These are phyloP conservation scores for Disparrhopalites patrizii DNA, from an alignment of 2,888 invertebrate species.

Conservation along the genomic window DNA sequence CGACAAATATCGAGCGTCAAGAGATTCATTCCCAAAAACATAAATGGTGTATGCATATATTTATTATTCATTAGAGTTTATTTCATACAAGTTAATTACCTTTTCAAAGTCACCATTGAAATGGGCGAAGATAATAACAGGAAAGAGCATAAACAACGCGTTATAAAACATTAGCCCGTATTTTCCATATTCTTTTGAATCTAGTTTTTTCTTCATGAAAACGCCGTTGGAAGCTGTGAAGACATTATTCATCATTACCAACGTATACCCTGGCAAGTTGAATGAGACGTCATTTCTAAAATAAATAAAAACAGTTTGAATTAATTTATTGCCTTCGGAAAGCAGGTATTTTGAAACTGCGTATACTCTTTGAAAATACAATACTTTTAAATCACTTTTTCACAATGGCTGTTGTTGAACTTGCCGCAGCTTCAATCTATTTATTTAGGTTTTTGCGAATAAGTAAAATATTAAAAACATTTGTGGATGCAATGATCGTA, in stretches of 20 bases:
- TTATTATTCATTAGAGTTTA: background rate
- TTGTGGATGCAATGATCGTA: no score
- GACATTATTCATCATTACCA: slow-evolving; percentile 86
- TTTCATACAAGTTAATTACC: slow-evolving; percentile 38
- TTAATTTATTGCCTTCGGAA: no score
- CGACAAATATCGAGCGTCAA: no score
- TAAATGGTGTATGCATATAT: no score
- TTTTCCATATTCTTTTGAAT: slow-evolving; percentile 87
- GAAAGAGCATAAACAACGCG: slow-evolving; percentile 80
- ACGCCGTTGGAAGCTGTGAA: slow-evolving; percentile 97
- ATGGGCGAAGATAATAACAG: slow-evolving; percentile 68
- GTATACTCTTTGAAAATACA: no score
- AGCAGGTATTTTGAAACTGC: no score
- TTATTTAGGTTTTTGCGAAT: no score
- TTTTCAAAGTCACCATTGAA: slow-evolving; percentile 69
- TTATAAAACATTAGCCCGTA: slow-evolving; percentile 91
- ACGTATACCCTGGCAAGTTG: slow-evolving; percentile 81
- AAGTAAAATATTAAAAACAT: no score
- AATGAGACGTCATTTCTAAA: slow-evolving; percentile 80
- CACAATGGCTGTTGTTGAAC: no score
- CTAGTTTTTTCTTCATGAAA: slow-evolving; percentile 92
- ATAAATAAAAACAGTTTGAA: background rate
- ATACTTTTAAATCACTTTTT: no score
- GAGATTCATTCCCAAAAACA: background rate
- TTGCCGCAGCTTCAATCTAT: no score